phyloP scores from a whole-genome alignment of 2,797 vertebrate species.

The Muraenolepis orangiensis region DNA sequence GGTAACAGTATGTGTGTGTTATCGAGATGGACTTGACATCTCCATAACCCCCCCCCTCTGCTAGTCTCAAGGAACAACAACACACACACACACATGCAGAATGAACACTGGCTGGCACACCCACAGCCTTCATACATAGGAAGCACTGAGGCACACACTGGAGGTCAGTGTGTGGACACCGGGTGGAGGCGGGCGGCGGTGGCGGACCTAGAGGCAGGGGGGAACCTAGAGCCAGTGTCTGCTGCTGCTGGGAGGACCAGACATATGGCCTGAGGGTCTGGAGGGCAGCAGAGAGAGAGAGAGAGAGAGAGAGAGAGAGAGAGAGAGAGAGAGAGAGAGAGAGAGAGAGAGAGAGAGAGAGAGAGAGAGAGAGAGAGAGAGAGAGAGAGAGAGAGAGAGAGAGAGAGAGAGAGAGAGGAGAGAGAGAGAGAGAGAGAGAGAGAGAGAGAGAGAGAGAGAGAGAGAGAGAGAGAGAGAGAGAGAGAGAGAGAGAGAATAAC shows the following conservation, averaged over 20 bases:
- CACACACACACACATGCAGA: background rate
- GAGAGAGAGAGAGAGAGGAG: no score
- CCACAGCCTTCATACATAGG: background rate
- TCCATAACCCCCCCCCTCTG: no score
- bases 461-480: background rate
- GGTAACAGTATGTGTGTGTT: background rate
- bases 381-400: background rate
- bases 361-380: background rate
- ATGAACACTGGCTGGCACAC: background rate
- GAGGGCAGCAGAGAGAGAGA: background rate
- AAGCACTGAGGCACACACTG: background rate
- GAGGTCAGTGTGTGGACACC: background rate
- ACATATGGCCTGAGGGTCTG: conserved; percentile 49
- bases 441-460: background rate
- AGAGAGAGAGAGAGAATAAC: no score
- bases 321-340: no score
- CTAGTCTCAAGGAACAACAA: background rate
- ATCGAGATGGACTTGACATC: conserved; percentile 18
- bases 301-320: background rate
- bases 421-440: no score
- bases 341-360: background rate
- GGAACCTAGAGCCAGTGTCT: conserved; percentile 42
- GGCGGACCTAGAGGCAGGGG: conserved; percentile 31
- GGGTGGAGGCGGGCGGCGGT: conserved; percentile 25
- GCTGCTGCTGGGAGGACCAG: conserved; percentile 49